These are phyloP conservation scores for Pandemis heparana DNA, from an alignment of 2,888 invertebrate species.

Conservation along the genomic window DNA sequence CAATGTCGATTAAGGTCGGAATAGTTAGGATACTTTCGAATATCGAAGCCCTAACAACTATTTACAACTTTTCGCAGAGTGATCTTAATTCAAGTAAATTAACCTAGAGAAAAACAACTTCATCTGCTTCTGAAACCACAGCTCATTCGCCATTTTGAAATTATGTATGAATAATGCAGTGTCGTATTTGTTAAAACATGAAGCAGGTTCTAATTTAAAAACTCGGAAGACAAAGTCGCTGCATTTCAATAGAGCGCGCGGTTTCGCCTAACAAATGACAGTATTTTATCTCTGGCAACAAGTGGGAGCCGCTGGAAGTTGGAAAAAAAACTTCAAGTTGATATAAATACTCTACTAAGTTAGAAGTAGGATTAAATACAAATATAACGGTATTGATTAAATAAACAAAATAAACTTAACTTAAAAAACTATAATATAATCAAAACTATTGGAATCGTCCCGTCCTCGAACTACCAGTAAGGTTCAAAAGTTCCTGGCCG, in stretches of 20 bases:
- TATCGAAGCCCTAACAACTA: not conserved
- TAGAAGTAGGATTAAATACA: not conserved
- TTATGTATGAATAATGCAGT: not conserved
- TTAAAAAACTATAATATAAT: too few relatives aligned
- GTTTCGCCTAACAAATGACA: slow-evolving; percentile 29
- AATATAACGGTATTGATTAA: too few relatives aligned
- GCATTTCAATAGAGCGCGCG: slow-evolving; percentile 9
- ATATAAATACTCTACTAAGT: slow-evolving; percentile 8
- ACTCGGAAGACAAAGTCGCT: not conserved
- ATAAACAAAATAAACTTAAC: too few relatives aligned
- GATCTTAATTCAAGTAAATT: not conserved
- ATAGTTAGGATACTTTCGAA: not conserved
- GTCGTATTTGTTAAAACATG: not conserved
- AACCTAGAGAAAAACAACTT: not conserved
- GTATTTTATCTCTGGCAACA: slow-evolving; percentile 37
- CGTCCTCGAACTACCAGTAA: too few relatives aligned
- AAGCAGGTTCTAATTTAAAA: slow-evolving; percentile 3
- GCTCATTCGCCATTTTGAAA: not conserved
- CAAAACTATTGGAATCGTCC: too few relatives aligned
- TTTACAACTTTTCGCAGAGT: not conserved
- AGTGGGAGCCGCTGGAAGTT: slow-evolving; percentile 8
- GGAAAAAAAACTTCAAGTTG: not conserved
- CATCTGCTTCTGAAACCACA: not conserved
- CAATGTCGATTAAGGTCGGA: not conserved
- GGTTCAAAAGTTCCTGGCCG: too few relatives aligned